phyloP scores from a whole-genome alignment of 2,113 vertebrate genomes.

The Stictonetta naevosa region DNA sequence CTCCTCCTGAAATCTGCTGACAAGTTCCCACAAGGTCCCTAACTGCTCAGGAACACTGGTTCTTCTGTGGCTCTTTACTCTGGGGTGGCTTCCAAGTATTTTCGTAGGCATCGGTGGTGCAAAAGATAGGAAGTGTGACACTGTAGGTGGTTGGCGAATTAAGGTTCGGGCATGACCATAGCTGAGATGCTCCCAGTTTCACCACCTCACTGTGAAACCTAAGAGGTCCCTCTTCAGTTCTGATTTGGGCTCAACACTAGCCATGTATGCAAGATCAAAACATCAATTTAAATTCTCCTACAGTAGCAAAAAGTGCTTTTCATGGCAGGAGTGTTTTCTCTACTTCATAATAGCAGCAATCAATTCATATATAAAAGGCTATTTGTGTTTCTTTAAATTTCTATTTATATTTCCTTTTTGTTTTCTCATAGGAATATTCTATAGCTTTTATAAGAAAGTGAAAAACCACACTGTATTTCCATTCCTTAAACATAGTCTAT shows the following conservation, averaged over 20 bases:
- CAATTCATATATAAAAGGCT: background rate
- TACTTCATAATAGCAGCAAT: background rate
- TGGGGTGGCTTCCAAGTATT: background rate
- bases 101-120: background rate
- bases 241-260: background rate
- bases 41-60: background rate
- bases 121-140: background rate
- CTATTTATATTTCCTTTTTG: background rate
- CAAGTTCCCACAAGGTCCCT: accelerated
- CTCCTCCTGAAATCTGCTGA: background rate
- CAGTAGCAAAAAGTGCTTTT: background rate
- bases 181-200: background rate
- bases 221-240: background rate
- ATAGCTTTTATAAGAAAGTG: background rate
- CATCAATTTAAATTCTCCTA: background rate
- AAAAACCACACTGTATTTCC: background rate
- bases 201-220: background rate
- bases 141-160: background rate
- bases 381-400: background rate
- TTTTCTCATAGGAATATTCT: background rate
- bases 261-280: background rate
- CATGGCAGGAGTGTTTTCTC: background rate
- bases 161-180: background rate
- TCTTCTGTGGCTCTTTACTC: background rate
- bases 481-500: background rate